Base-by-base conservation (phyloP, 2,888 invertebrate species). In the Anarsia innoxiella region DNA sequence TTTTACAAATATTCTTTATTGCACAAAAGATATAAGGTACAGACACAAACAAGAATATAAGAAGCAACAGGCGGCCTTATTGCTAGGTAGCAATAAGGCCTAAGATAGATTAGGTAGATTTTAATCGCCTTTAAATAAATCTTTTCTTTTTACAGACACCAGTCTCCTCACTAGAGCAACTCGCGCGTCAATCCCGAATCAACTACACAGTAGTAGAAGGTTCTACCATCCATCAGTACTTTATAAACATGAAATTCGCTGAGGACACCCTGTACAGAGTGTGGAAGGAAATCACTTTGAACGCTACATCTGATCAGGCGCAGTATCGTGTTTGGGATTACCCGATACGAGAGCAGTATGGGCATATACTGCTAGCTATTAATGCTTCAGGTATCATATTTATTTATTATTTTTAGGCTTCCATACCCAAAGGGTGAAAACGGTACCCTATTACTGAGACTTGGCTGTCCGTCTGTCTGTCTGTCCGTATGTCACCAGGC, bases 311-410 rank as follows among this genome's bases (percentile, higher is more conserved):
- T 0, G 93, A 95, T 53, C 91, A 93, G 49, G 86, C 90, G 0
- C 89, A 91, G 54, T 94, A 91, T 58, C 86, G 95, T 4, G 94
- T 96, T 0, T 96, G 96, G 95, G 95, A 96, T 53, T 96, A 96
- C 66, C 96, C 96, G 0, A 93, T 97, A 44, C 90, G 93, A 46
- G 96, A 96, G 62, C 95, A 95, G 65, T 96, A 94, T 56, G 95
- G 94, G 0, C 93, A 94, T 51, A 96, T 96, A 44, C 77, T 95
- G 6, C 75, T 93, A 11, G 92, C 94, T 9, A 96, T 96, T 30
- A 91, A 92, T 44, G 89, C 90, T 43, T 92, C 94, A 1, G 75
- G 83, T 71, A 56, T 40, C 6, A 5, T 19, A 19, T n/a, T n/a
- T n/a, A n/a, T n/a, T n/a, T n/a, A n/a, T n/a, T n/a, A n/a, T n/a